These are phyloP conservation scores for Lasioglossum baleicum DNA, from an alignment of 1,140 invertebrate genomes.

Conservation along the genomic window DNA sequence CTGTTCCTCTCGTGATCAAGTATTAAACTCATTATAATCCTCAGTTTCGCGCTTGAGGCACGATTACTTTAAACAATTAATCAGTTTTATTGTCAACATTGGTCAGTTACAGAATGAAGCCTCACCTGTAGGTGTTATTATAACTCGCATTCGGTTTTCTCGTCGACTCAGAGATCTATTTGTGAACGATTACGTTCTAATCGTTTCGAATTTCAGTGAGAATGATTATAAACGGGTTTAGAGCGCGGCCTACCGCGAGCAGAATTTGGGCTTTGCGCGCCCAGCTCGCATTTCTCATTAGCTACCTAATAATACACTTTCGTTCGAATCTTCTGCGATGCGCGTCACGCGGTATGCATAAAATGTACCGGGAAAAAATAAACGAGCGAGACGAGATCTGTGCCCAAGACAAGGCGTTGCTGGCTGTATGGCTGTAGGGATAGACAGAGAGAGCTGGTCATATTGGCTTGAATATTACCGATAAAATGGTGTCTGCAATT, in stretches of 20 bases:
- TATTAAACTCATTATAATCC: conserved; percentile 11
- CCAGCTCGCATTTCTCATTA: conserved; percentile 71
- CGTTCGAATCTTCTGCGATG: conserved; percentile 71
- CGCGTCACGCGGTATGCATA: conserved; percentile 73
- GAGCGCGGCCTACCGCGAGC: conserved; percentile 77
- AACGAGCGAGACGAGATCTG: conserved; percentile 73
- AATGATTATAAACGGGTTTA: conserved; percentile 73
- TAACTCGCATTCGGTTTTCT: conserved; percentile 73
- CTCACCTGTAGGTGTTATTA: conserved; percentile 77
- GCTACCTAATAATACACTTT: conserved; percentile 58
- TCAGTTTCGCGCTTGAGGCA: conserved; percentile 17
- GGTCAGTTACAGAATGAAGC: conserved; percentile 73
- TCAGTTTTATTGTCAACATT: conserved; percentile 68
- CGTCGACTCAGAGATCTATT: conserved; percentile 67
- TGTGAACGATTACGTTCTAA: conserved; percentile 37
- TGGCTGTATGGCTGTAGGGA: conserved; percentile 78
- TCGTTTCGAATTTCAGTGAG: conserved; percentile 37
- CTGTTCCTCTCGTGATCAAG: conserved; percentile 14
- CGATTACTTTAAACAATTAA: conserved; percentile 31
- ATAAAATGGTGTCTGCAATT: conserved; percentile 61
- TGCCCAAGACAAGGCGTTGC: conserved; percentile 75
- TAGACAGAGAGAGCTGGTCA: conserved; percentile 78
- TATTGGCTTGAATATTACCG: conserved; percentile 69
- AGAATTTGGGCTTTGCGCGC: conserved; percentile 78
- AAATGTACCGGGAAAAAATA: conserved; percentile 71